Evolutionary conservation across 2,797 vertebrate genomes (phyloP).

Genomic region (Sitta carolinensis): DNA sequence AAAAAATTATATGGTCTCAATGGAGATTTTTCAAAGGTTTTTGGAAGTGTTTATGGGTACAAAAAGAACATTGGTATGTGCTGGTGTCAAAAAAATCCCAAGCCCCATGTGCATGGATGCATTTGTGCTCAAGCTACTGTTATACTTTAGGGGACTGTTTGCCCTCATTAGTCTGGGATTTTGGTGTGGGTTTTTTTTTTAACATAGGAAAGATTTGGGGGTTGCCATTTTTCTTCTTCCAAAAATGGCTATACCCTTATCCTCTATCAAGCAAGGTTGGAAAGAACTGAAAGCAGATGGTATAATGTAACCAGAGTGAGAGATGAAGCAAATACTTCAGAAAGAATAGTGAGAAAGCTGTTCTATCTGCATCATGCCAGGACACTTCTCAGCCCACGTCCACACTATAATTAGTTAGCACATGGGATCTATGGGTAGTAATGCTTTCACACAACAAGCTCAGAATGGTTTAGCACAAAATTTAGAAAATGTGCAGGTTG

Average conservation of each 20-base stretch:
- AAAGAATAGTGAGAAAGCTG: not conserved
- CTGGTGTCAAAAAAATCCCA: not conserved
- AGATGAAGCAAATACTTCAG: not conserved
- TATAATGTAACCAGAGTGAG: not conserved
- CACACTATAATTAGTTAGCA: constrained; percentile 19
- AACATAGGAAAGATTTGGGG: not conserved
- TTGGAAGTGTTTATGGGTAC: not conserved
- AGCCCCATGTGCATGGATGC: not conserved
- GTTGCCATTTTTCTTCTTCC: not conserved
- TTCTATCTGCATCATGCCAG: not conserved
- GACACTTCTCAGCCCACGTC: constrained; percentile 26
- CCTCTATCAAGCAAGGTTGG: not conserved
- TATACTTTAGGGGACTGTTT: not conserved
- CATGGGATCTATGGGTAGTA: not conserved
- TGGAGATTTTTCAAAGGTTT: not conserved
- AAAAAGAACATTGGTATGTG: not conserved
- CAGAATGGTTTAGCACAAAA: not conserved
- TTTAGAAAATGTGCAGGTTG: not conserved
- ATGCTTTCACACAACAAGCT: not conserved
- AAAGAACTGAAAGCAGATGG: constrained; percentile 17
- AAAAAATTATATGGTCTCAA: not conserved
- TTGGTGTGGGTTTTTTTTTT: not conserved
- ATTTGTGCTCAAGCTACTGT: not conserved
- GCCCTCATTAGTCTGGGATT: not conserved
- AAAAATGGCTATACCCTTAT: not conserved